These are phyloP conservation scores for Cassiopea andromeda DNA, from an alignment of 30 jellyfish, hydroid and myxozoan species.

Conservation along the genomic window DNA sequence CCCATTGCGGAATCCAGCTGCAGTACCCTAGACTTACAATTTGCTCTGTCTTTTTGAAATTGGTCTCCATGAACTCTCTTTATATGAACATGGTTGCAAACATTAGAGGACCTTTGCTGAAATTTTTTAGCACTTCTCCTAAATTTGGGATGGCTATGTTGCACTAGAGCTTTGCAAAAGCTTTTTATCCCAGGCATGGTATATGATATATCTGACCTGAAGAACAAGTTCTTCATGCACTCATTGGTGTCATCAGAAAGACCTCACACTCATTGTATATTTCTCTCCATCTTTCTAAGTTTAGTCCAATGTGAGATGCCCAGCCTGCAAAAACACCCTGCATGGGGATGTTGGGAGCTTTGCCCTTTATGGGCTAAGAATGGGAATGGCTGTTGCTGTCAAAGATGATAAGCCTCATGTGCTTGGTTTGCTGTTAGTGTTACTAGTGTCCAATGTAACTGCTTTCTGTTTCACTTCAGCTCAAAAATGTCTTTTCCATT, in stretches of 20 bases:
- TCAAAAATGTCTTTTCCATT: slow-evolving; percentile 12
- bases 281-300: slow-evolving; percentile 38
- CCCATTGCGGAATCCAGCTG: slow-evolving; percentile 52
- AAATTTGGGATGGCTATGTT: not conserved
- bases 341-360: slow-evolving; percentile 60
- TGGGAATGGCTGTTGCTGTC: slow-evolving; percentile 10
- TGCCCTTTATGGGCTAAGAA: slow-evolving; percentile 43
- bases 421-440: not conserved
- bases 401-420: slow-evolving; percentile 12
- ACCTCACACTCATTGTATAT: slow-evolving; percentile 20
- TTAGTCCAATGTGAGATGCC: slow-evolving; percentile 57
- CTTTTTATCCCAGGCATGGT: slow-evolving; percentile 62
- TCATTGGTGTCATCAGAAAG: slow-evolving; percentile 55
- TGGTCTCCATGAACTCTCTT: slow-evolving; percentile 65
- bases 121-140: slow-evolving; percentile 38
- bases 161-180: slow-evolving; percentile 28
- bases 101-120: slow-evolving; percentile 21
- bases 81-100: slow-evolving; percentile 25
- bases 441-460: not conserved
- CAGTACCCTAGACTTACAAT: slow-evolving; percentile 44
- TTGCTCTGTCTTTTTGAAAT: slow-evolving; percentile 51
- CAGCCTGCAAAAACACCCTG: slow-evolving; percentile 60
- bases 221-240: slow-evolving; percentile 33
- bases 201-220: slow-evolving; percentile 56
- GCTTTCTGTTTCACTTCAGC: slow-evolving; percentile 22